phyloP scores from a whole-genome alignment of 2,888 invertebrate species.

The Mythimna albipuncta region DNA sequence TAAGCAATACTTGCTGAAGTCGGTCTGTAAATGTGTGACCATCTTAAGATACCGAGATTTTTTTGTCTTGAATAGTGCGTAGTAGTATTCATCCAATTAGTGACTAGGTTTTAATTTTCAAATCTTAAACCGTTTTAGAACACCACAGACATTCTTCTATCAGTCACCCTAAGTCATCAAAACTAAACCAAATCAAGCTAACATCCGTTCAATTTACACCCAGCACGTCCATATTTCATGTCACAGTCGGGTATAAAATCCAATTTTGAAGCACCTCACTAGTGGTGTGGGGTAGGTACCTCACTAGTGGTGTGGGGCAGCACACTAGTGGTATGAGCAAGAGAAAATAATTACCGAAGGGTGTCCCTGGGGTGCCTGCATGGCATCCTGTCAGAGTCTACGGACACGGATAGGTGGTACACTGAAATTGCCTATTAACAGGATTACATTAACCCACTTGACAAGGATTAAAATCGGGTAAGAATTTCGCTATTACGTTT shows the following conservation, averaged over 20 bases:
- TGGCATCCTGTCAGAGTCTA: slow-evolving; percentile 68
- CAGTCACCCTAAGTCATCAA: neutral
- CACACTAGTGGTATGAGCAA: slow-evolving; percentile 56
- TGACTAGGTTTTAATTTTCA: no score
- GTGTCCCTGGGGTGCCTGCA: slow-evolving; percentile 67
- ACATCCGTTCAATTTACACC: slow-evolving; percentile 34
- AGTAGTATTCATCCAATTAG: neutral
- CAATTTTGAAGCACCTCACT: slow-evolving; percentile 59
- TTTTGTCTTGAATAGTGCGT: no score
- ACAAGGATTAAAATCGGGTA: slow-evolving; percentile 68
- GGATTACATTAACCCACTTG: slow-evolving; percentile 69
- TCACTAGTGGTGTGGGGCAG: slow-evolving; percentile 53
- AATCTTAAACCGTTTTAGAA: neutral
- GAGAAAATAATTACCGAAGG: slow-evolving; percentile 71
- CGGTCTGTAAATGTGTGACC: no score
- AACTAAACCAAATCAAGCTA: slow-evolving; percentile 16
- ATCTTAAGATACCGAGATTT: no score
- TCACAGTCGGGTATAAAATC: slow-evolving; percentile 55
- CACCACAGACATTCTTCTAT: neutral
- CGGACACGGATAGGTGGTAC: slow-evolving; percentile 66
- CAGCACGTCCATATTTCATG: slow-evolving; percentile 24
- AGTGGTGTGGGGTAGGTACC: slow-evolving; percentile 31
- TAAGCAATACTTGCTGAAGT: no score
- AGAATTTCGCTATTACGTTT: slow-evolving; percentile 58
- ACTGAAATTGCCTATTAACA: slow-evolving; percentile 73